Evolutionary conservation across 2,113 vertebrate genomes (phyloP).

Genomic region (Ahaetulla prasina): DNA sequence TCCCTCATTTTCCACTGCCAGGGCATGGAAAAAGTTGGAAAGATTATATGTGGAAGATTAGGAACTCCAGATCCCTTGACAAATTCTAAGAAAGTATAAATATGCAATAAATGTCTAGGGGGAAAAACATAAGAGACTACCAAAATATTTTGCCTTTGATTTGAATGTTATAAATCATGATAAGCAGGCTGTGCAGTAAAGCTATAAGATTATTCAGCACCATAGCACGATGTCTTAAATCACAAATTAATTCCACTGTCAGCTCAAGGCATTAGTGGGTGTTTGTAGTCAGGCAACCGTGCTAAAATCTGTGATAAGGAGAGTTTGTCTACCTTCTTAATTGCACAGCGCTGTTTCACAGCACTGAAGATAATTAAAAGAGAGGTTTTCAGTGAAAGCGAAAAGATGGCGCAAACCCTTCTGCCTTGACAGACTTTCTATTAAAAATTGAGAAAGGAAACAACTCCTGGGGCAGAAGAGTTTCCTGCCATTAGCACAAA

Average conservation of each 20-base stretch:
- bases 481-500: background rate
- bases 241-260: background rate
- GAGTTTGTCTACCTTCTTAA: background rate
- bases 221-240: background rate
- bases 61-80: background rate
- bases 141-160: background rate
- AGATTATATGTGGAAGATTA: background rate
- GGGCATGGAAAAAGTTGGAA: background rate
- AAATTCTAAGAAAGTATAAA: background rate
- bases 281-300: background rate
- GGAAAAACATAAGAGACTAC: background rate
- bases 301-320: background rate
- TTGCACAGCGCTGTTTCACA: background rate
- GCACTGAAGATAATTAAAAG: background rate
- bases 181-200: background rate
- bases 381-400: background rate
- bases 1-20: background rate
- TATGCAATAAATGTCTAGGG: background rate
- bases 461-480: background rate
- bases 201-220: background rate
- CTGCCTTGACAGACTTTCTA: background rate
- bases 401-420: background rate
- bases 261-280: background rate
- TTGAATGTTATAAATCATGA: background rate
- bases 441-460: background rate